Evolutionary conservation across 2,113 vertebrate species (phyloP), one percentile per base, ranked within the genome.

Genomic region (Piprites chloris): DNA sequence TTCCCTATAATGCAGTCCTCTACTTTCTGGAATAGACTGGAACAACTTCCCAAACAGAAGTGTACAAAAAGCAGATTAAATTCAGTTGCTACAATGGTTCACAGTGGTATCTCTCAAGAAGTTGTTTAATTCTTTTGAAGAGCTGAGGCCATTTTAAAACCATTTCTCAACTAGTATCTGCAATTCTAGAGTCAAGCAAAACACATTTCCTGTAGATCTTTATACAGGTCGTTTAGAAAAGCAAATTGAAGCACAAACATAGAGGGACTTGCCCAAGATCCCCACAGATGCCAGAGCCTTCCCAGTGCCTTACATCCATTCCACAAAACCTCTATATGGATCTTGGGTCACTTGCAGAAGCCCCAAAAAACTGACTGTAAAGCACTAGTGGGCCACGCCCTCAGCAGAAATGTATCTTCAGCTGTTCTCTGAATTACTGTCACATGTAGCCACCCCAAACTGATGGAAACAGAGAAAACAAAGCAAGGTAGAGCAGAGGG

Each of bases 201-300:
- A 67, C 1, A 4, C 28, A 11, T 1, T 15, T 58, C 61, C 61
- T 58, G 49, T 2, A 53, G 27, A 37, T 65, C 47, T 78, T 87
- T 6, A 41, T 15, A 33, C 66, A 71, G 14, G 9, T 20, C 1
- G 22, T 55, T 83, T 68, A 14, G 32, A 73, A 75, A 85, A 61
- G 8, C 27, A 88, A 86, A 88, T 0, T 33, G 33, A 90, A 92
- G 68, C 50, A 86, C 0, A 0, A n/a, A 35, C 2, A 1, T 0
- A 61, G n/a, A 37, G 9, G 3, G 58, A 69, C 53, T 77, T 67
- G 26, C 24, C 39, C 49, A 56, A 58, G 56, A 78, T 75, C 4
- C 9, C n/a, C 30, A 33, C 14, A 72, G 19, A 68, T 4, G 1
- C 42, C 78, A 9, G 20, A 26, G 44, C 53, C 42, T 59, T 90